Evolutionary conservation across 2,113 vertebrate species (phyloP), one percentile per base, ranked within the genome.

Genomic region (Lucifuga dentata): DNA sequence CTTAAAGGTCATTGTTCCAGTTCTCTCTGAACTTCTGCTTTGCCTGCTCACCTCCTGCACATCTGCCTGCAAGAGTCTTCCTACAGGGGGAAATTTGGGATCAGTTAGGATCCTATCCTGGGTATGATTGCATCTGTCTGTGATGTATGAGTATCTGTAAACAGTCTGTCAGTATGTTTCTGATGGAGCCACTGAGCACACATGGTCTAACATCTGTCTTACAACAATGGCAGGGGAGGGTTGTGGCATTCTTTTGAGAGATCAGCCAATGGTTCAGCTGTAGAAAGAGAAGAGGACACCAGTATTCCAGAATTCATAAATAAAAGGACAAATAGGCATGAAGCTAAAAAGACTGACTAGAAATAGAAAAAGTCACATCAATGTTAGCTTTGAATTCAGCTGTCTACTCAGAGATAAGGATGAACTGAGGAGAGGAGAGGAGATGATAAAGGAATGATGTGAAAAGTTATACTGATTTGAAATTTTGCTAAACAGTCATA

Each of bases 391-490:
- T 78, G 43, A 69, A 66, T 69, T 56, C 36, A 71, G 51, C 68
- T 44, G 50, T 75, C 70, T 73, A 36, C 15, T 15, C 51, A 39
- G 69, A 83, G 71, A 76, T 65, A 70, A 70, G 48, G 51, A 38
- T n/a, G 29, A 52, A 73, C 2, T 57, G 19, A 46, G 55, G 5
- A 57, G 15, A 45, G 35, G 20, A 55, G 61, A 48, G 29, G 46
- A 44, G 57, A 9, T 2, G 26, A n/a, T 17, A 16, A 10, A 23
- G 20, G 6, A 17, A 57, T 3, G n/a, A 24, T 23, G 15, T 16
- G 8, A 3, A 7, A 21, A 8, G 13, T 21, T 26, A 23, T 13
- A n/a, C n/a, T n/a, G n/a, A n/a, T n/a, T n/a, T n/a, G n/a, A n/a
- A n/a, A n/a, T n/a, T n/a, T n/a, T n/a, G n/a, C n/a, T n/a, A n/a